Conservation (phyloP, 2,797 vertebrate species). For the Spinus olivaceus region DNA sequence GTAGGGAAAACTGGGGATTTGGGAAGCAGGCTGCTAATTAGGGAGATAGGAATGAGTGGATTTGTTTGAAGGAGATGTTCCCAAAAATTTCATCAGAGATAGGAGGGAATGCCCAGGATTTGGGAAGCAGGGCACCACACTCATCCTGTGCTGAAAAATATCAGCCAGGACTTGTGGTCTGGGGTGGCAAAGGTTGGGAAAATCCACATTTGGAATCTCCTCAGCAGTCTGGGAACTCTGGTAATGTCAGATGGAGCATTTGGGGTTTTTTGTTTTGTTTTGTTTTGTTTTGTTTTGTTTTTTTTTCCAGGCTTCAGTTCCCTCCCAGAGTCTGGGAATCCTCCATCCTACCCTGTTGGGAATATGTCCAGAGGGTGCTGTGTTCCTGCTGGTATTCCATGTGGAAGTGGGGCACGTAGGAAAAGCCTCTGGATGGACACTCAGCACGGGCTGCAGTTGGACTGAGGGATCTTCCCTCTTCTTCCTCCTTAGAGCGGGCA, state of each 20-base stretch:
- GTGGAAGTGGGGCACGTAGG: background rate
- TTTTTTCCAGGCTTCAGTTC: background rate
- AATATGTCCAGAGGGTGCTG: background rate
- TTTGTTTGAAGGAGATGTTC: accelerated
- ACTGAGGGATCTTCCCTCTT: background rate
- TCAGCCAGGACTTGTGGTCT: background rate
- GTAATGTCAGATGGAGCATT: background rate
- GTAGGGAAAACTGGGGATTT: accelerated
- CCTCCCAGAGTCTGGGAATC: background rate
- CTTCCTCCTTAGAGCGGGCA: background rate
- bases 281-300: too few relatives aligned
- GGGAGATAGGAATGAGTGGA: background rate
- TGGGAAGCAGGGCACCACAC: background rate
- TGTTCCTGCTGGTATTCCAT: background rate
- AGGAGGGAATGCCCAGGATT: accelerated
- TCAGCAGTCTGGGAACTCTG: background rate
- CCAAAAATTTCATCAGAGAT: accelerated
- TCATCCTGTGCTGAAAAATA: background rate
- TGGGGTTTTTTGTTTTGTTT: too few relatives aligned
- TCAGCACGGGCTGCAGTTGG: background rate
- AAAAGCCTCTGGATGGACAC: background rate
- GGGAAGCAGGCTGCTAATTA: background rate
- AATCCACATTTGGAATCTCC: background rate
- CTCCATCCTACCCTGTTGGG: background rate
- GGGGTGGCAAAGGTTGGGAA: background rate